Evolutionary conservation across 1,140 invertebrate genomes (phyloP).

Genomic region (Forficula auricularia): DNA sequence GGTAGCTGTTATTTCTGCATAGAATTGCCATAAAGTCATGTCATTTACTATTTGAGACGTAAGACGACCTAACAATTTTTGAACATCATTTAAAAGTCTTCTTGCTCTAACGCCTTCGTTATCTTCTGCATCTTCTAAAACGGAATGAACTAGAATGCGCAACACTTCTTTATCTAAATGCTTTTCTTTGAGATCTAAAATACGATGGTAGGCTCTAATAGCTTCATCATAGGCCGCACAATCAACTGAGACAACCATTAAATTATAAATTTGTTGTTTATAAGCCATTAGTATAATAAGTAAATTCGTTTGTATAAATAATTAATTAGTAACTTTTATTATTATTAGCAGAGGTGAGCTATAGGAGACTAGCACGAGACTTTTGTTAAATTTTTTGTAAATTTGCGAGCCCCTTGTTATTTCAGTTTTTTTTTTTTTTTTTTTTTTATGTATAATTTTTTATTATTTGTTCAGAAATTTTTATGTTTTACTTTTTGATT

Average conservation of each 20-base stretch:
- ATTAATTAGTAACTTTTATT: no score
- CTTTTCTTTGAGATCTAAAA: constrained; percentile 65
- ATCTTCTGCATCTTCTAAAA: constrained; percentile 44
- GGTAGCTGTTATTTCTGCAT: constrained; percentile 47
- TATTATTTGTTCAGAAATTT: no score
- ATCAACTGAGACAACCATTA: constrained; percentile 10
- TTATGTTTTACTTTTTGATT: no score
- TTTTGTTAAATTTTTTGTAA: no score
- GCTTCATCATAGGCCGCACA: constrained; percentile 27
- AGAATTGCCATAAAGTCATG: constrained; percentile 58
- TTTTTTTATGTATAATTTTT: no score
- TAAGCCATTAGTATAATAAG: not conserved
- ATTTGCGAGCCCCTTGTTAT: no score
- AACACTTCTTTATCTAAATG: constrained; percentile 65
- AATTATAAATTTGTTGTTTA: constrained; percentile 9
- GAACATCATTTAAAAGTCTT: constrained; percentile 35
- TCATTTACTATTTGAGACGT: constrained; percentile 44
- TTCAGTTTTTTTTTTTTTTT: no score
- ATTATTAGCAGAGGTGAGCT: no score
- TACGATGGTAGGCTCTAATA: constrained; percentile 63
- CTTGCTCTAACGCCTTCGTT: constrained; percentile 31
- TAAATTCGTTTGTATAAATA: constrained; percentile 1
- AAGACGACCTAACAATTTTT: constrained; percentile 66
- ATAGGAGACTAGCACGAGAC: no score
- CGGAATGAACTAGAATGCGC: constrained; percentile 49